These are phyloP conservation scores for Propithecus coquereli DNA, from an alignment of 2,113 vertebrate species.

Conservation along the genomic window DNA sequence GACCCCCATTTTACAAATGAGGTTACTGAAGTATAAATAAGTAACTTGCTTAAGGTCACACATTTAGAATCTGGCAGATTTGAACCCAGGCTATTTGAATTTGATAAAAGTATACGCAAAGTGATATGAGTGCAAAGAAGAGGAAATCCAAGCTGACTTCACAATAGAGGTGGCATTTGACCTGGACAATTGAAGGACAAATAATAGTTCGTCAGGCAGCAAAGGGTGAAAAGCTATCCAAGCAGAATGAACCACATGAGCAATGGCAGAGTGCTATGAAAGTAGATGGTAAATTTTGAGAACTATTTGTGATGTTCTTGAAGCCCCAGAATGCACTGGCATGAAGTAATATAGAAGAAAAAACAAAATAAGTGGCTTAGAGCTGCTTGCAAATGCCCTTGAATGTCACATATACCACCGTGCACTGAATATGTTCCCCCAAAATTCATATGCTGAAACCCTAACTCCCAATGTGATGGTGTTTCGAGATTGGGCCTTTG, in stretches of 20 bases:
- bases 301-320: background rate
- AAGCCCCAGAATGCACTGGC: background rate
- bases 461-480: background rate
- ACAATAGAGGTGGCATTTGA: constrained; percentile 3
- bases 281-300: background rate
- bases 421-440: background rate
- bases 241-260: background rate
- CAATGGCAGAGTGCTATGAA: background rate
- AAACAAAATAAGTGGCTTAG: constrained; percentile 15
- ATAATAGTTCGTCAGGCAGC: background rate
- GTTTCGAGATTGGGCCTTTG: background rate
- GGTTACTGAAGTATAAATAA: background rate
- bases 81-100: background rate
- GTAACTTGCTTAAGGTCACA: constrained; percentile 8
- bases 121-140: background rate
- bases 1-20: background rate
- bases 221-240: constrained; percentile 1
- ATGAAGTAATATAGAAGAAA: constrained; percentile 7
- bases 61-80: background rate
- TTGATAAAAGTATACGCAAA: background rate
- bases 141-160: background rate
- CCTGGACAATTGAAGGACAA: background rate
- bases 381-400: background rate
- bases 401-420: background rate
- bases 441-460: background rate